A percentile compares a stretch with the other conserved stretches of the same genome.
These are phyloP conservation scores for Heteromormyrus szaboi DNA, from an alignment of 2,797 vertebrate genomes.

Conservation along the genomic window DNA sequence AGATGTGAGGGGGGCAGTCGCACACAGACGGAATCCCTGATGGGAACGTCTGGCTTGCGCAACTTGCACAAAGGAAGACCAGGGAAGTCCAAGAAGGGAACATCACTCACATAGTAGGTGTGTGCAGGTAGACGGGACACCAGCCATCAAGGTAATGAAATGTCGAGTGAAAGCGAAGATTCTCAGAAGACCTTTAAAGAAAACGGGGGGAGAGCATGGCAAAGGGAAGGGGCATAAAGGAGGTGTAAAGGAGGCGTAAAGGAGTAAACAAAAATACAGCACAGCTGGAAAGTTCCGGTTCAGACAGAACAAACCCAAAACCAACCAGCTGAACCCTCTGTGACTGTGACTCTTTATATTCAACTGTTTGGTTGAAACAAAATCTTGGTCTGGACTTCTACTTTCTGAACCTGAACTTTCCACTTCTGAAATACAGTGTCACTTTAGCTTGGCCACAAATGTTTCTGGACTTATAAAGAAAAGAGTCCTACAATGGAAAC, in stretches of 20 bases:
- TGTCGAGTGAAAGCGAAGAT: constrained; percentile 20
- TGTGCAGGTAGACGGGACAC: background rate
- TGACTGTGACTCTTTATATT: background rate
- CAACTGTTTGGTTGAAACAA: background rate
- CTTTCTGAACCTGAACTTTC: background rate
- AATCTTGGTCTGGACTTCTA: background rate
- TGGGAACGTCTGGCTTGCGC: constrained; percentile 35
- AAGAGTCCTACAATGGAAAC: constrained; percentile 25
- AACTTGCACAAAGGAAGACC: constrained; percentile 37
- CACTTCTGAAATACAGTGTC: background rate
- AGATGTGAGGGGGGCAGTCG: constrained; percentile 42
- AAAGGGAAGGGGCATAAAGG: constrained; percentile 10
- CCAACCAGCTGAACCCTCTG: background rate
- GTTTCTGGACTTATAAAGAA: constrained; percentile 30
- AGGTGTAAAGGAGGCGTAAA: background rate
- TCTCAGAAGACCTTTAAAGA: constrained; percentile 20
- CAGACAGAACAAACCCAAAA: background rate
- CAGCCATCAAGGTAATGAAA: background rate
- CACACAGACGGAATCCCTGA: constrained; percentile 49
- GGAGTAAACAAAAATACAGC: constrained; percentile 21
- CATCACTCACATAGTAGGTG: background rate
- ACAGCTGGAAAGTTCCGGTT: background rate
- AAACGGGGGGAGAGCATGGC: background rate
- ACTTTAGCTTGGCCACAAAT: constrained; percentile 21
- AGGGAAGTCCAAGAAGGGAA: constrained; percentile 22